Conservation (phyloP, 2,797 vertebrate species). For the Chaetodon trifasciatus region DNA sequence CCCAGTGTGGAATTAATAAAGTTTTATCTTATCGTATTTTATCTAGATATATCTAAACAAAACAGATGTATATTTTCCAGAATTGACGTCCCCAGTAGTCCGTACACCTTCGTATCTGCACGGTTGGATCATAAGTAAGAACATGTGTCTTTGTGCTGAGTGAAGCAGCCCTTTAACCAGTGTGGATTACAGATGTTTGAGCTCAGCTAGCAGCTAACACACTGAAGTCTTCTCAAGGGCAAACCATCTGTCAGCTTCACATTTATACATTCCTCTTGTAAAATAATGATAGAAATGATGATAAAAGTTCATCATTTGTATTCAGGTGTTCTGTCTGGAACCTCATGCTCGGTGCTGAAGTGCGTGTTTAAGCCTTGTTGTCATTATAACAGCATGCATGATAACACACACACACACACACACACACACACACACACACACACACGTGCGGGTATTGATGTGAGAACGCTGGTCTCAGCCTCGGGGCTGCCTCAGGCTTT, state of each 20-base stretch:
- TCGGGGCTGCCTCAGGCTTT: conserved; percentile 30
- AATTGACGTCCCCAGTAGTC: neutral
- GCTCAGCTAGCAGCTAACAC: neutral
- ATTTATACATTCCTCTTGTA: neutral
- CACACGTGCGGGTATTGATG: too few species aligned
- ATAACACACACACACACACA: conserved; percentile 12
- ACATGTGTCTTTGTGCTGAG: neutral
- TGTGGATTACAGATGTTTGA: neutral
- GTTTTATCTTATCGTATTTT: too few species aligned
- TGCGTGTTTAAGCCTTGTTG: neutral
- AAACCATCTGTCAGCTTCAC: neutral
- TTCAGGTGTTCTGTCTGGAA: neutral
- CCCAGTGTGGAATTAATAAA: too few species aligned
- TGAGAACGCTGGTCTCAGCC: neutral
- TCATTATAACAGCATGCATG: neutral
- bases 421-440: neutral
- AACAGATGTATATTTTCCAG: neutral
- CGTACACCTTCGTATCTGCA: neutral
- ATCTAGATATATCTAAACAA: neutral
- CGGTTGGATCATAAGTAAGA: too few species aligned
- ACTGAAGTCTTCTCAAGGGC: neutral
- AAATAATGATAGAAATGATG: neutral
- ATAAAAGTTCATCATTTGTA: neutral
- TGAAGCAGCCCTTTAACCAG: neutral
- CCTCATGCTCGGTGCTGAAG: neutral